These are phyloP conservation scores for Emydocephalus ijimae DNA, from an alignment of 2,113 vertebrate species.

Conservation along the genomic window DNA sequence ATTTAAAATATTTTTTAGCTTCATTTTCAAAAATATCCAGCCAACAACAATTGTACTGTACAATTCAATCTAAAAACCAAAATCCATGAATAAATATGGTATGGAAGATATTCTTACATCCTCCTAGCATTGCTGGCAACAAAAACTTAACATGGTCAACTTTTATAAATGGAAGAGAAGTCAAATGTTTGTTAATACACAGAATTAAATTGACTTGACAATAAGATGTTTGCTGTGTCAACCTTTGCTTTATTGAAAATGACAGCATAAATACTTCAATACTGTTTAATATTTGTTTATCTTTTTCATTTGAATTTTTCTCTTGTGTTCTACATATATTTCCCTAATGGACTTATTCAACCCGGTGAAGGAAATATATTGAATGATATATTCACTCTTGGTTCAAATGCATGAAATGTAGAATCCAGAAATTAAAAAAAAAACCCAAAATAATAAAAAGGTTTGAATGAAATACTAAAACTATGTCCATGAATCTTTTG, in stretches of 20 bases:
- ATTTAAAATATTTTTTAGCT: neutral
- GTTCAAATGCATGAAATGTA: neutral
- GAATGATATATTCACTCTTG: neutral
- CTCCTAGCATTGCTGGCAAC: neutral
- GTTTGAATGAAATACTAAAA: neutral
- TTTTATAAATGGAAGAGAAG: neutral
- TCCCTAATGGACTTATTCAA: neutral
- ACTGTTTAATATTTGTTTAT: neutral
- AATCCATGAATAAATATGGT: neutral
- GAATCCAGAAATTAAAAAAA: neutral
- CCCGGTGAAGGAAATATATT: neutral
- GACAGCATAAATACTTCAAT: neutral
- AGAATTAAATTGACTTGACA: neutral
- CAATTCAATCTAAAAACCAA: neutral
- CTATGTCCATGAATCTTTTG: neutral
- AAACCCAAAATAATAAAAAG: neutral
- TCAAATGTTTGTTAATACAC: neutral
- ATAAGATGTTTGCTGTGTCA: neutral
- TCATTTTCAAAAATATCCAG: neutral
- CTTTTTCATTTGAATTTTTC: neutral
- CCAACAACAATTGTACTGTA: neutral
- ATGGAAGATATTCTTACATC: neutral
- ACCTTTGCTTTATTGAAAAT: neutral
- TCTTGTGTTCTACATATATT: neutral
- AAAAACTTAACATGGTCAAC: neutral